A percentile compares a stretch with the other conserved stretches of the same genome.
Evolutionary conservation across 2,888 invertebrate species (phyloP).

Genomic region (Drosophila eohydei): DNA sequence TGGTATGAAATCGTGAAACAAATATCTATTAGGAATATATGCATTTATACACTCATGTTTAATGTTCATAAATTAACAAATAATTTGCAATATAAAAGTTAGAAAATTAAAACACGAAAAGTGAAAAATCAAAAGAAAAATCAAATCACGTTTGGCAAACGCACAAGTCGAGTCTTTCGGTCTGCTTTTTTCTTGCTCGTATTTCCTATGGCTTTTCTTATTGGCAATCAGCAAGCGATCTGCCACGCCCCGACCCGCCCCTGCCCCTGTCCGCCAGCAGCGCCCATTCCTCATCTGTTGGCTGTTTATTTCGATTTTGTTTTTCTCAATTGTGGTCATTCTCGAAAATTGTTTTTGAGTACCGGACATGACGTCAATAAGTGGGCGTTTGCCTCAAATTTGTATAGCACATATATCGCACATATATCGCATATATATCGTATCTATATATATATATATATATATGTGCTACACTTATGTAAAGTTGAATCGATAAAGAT

Average conservation of each 20-base stretch:
- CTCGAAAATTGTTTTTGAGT: slow-evolving; percentile 82
- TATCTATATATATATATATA: slow-evolving; percentile 3
- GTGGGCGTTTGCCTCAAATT: slow-evolving; percentile 84
- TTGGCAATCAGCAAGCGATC: slow-evolving; percentile 67
- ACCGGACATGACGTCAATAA: slow-evolving; percentile 85
- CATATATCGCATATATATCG: slow-evolving; percentile 14
- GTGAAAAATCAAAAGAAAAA: slow-evolving; percentile 18
- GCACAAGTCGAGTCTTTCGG: slow-evolving; percentile 14
- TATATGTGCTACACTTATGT: slow-evolving; percentile 34
- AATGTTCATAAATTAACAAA: slow-evolving; percentile 39
- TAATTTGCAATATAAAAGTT: slow-evolving; percentile 31
- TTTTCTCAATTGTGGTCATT: slow-evolving; percentile 81
- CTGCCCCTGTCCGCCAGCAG: not conserved
- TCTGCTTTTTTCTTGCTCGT: not conserved
- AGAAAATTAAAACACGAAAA: slow-evolving; percentile 28
- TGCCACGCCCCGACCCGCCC: slow-evolving; percentile 17
- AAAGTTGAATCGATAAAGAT: slow-evolving; percentile 42
- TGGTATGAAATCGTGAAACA: not conserved
- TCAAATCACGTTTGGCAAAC: slow-evolving; percentile 53
- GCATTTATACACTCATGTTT: not conserved
- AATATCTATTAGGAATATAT: not conserved
- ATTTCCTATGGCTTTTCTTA: slow-evolving; percentile 51
- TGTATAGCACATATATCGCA: slow-evolving; percentile 61
- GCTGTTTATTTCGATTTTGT: slow-evolving; percentile 75
- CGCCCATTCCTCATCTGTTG: slow-evolving; percentile 54